phyloP scores from a whole-genome alignment of 2,797 vertebrate species.

The Oceanodroma leucorhoa region DNA sequence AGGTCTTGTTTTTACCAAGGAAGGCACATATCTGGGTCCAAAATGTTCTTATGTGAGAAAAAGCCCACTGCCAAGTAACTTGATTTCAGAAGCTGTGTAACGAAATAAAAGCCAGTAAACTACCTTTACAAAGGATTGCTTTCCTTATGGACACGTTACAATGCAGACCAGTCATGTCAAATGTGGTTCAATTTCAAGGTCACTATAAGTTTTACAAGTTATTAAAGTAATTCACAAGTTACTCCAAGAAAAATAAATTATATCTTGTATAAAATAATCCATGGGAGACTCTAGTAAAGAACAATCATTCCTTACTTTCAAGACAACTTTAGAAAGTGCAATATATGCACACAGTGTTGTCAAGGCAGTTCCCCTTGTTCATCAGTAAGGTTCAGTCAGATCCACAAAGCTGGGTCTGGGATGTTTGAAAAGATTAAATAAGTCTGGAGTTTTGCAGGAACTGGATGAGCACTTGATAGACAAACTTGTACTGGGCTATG shows the following conservation, averaged over 20 bases:
- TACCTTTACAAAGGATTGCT: constrained; percentile 18
- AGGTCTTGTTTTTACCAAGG: background rate
- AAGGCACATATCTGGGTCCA: background rate
- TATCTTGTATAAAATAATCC: constrained; percentile 77
- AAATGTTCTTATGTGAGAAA: background rate
- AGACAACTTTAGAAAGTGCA: constrained; percentile 37
- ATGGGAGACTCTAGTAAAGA: background rate
- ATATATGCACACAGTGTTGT: constrained; percentile 1
- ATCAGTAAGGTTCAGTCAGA: background rate
- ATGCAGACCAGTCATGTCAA: constrained; percentile 69
- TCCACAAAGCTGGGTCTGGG: background rate
- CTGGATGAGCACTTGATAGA: constrained; percentile 96
- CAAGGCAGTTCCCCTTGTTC: constrained; percentile 29
- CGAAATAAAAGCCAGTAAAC: background rate
- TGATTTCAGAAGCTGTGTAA: background rate
- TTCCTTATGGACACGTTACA: constrained; percentile 17
- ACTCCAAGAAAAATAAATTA: constrained; percentile 80
- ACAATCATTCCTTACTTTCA: constrained; percentile 51
- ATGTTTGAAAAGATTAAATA: constrained; percentile 78
- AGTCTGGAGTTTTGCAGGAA: constrained; percentile 95
- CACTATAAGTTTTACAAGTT: constrained; percentile 26
- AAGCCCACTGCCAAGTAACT: background rate
- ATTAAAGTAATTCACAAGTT: constrained; percentile 71
- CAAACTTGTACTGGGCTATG: constrained; percentile 94
- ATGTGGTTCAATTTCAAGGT: constrained; percentile 64